Evolutionary conservation across 2,888 invertebrate species (phyloP), one percentile per base, ranked within the genome.

Genomic region (Caenorhabditis sp.): DNA sequence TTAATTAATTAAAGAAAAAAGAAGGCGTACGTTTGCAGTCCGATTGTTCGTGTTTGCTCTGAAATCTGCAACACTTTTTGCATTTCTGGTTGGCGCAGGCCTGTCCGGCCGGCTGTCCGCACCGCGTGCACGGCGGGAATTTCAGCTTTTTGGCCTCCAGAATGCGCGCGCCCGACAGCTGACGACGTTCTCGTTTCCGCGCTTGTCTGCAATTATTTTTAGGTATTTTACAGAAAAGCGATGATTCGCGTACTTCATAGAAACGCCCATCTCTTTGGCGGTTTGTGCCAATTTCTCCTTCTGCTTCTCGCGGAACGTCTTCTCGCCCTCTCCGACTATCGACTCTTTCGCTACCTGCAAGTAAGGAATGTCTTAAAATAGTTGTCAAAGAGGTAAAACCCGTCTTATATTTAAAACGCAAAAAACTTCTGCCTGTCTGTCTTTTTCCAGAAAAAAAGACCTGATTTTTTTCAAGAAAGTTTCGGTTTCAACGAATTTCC

Each of bases 31-130:
- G 48, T 65, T 77, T 77, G 68, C 86, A 86, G 56, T 83, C 80
- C 13, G 71, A 39, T 11, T 45, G 43, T 48, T 85, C 72, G 22
- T 61, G 59, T 52, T 83, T 80, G 65, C 86, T 82, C 37, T 78
- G 78, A 70, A 68, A 85, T 76, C 80, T 65, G 52, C 88, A 88
- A 53, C 88, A 88, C 46, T 83, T 85, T 53, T 83, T 79, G 75
- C 88, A 88, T 73, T 81, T 78, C n/a, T 48, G 58, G 26, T 77
- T 65, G 32, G 50, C 27, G 50, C 88, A 88, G 22, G 79, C 78
- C 41, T 83, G 83, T 9, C 85, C 85, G 27, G 84, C 85, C 9
- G 87, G 88, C 48, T 85, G 84, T 7, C 62, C 32, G 53, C 87
- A 88, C n/a, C 85, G 73, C 9, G 59, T 55, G 66, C 87, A 87